Percentiles rank a stretch among this genome's conserved stretches.
phyloP scores from a whole-genome alignment of 2,113 vertebrate genomes.

The Platysternon megacephalum region DNA sequence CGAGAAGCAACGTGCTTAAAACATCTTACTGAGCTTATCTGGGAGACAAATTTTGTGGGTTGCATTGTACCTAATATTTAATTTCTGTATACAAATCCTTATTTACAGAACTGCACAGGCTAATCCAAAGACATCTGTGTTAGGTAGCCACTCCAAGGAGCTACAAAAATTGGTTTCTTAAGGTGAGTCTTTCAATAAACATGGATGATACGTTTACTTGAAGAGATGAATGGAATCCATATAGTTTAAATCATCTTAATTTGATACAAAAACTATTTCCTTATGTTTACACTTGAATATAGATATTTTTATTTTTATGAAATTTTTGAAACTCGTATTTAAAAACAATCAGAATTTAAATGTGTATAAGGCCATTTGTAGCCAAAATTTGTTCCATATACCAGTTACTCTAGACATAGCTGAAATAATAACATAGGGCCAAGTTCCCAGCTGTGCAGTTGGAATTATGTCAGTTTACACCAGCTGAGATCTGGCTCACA shows the following conservation, averaged over 20 bases:
- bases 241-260: neutral
- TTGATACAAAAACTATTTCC: neutral
- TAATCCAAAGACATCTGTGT: too few species aligned
- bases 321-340: neutral
- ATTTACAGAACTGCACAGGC: too few species aligned
- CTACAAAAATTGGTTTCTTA: neutral
- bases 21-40: too few species aligned
- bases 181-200: neutral
- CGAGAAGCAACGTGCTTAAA: too few species aligned
- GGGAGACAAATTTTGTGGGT: too few species aligned
- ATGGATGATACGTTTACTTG: neutral
- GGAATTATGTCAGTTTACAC: neutral
- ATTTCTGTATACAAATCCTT: too few species aligned
- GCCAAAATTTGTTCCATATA: neutral
- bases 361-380: neutral
- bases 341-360: neutral
- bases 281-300: neutral
- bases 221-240: neutral
- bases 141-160: too few species aligned
- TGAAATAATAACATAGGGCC: neutral
- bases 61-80: too few species aligned
- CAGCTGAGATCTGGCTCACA: neutral
- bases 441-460: neutral
- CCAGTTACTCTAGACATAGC: neutral
- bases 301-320: neutral